phyloP scores from a whole-genome alignment of 2,113 vertebrate species.

The Pyrgilauda ruficollis region DNA sequence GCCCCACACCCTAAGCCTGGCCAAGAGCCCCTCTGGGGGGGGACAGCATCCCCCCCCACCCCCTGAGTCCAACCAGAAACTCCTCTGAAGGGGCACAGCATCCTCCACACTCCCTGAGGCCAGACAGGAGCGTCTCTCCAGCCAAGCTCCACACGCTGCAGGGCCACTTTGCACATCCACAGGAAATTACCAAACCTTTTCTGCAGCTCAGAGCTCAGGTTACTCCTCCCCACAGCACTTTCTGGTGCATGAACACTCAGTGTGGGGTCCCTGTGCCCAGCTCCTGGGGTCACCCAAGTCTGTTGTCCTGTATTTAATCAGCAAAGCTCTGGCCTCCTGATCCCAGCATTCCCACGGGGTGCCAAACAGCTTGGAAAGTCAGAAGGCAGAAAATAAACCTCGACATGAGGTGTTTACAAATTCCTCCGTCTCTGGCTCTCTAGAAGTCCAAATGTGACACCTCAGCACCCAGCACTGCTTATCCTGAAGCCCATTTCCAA shows the following conservation, averaged over 20 bases:
- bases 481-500: background rate
- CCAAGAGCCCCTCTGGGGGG: background rate
- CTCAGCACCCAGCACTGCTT: background rate
- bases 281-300: background rate
- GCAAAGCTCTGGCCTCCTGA: background rate
- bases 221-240: background rate
- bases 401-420: background rate
- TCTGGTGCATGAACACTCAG: rapidly evolving
- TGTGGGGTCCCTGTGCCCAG: rapidly evolving
- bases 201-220: background rate
- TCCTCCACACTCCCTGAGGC: too few species aligned
- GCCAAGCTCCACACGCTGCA: rapidly evolving
- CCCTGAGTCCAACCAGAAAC: background rate
- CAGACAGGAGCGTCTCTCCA: background rate
- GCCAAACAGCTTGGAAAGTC: background rate
- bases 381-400: background rate
- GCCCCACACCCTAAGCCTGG: background rate
- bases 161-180: background rate
- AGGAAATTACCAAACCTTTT: background rate
- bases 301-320: background rate
- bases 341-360: rapidly evolving
- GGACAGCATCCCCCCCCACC: background rate
- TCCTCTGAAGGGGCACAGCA: background rate
- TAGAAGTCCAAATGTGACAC: background rate
- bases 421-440: background rate